Evolutionary conservation across 2,797 vertebrate genomes (phyloP), one percentile per base, ranked within the genome.

Genomic region (Mycteria americana): DNA sequence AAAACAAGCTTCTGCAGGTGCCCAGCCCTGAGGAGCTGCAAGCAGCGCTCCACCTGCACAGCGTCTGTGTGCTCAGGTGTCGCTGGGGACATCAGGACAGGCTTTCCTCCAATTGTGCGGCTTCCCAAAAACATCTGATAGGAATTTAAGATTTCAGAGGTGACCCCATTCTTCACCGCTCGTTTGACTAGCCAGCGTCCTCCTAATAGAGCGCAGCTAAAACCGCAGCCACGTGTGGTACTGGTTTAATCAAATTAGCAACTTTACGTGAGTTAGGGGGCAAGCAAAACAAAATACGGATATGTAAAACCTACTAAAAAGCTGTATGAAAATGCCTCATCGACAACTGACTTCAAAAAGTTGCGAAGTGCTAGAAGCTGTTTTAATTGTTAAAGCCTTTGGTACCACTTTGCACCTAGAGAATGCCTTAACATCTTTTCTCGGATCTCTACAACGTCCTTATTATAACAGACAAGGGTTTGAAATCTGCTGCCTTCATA

Each of bases 51-150:
- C 74, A 39, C 5, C 0, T 23, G 75, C n/a, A 45, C 76, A 89
- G 76, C 48, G 18, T 63, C 82, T 96, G 91, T 78, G 77, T 95
- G 76, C 81, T 92, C 93, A 97, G 95, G 95, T 96, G 95, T 81
- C 81, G 37, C 27, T 15, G 19, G 41, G 53, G 30, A 79, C 3
- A 23, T 56, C 87, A n/a, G n/a, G n/a, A 85, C 23, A 46, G 0
- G 2, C 70, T 43, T 95, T 94, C 89, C 76, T 96, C 46, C 85
- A 79, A 96, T 84, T 92, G 74, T 87, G 60, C 13, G 6, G 53
- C 72, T 81, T 16, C 31, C 80, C 70, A 90, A 89, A 92, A 97
- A 90, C 48, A 94, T 63, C 63, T 22, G 39, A 24, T 56, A 67
- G 75, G 53, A 89, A 72, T 75, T 92, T 54, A 48, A 73, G 56